Conservation (phyloP, 2,113 vertebrate species). For the Menura novaehollandiae region DNA sequence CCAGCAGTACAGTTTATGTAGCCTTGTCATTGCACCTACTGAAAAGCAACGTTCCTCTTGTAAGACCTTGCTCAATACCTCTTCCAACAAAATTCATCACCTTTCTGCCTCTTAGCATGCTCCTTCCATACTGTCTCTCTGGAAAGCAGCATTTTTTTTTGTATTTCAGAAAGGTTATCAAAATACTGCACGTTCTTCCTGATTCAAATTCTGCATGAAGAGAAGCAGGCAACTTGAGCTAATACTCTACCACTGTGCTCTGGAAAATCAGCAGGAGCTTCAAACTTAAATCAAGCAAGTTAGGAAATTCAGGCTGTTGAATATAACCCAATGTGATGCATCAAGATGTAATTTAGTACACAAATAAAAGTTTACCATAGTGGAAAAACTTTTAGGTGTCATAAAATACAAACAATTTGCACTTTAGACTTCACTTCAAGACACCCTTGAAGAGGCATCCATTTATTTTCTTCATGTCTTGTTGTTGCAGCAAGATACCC, state of each 20-base stretch:
- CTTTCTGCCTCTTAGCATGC: neutral
- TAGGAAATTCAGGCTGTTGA: neutral
- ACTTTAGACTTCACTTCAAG: neutral
- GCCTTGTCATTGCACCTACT: neutral
- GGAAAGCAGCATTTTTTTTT: neutral
- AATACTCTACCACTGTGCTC: neutral
- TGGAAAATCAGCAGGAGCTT: neutral
- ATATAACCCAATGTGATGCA: neutral
- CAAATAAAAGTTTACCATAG: neutral
- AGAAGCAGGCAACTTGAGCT: neutral
- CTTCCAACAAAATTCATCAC: neutral
- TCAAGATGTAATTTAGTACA: neutral
- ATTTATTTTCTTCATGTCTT: neutral
- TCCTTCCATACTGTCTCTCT: neutral
- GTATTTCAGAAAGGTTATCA: neutral
- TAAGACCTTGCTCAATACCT: neutral
- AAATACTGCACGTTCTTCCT: neutral
- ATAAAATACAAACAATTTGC: neutral
- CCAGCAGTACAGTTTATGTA: neutral
- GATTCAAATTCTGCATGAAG: neutral
- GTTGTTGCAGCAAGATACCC: neutral
- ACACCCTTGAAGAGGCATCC: neutral
- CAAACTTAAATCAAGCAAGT: neutral
- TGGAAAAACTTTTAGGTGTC: neutral
- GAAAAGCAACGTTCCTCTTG: neutral